A percentile compares a stretch with the other conserved stretches of the same genome.
These are phyloP conservation scores for Triplophysa yarkandensis DNA, from an alignment of 2,797 vertebrate genomes.

Conservation along the genomic window DNA sequence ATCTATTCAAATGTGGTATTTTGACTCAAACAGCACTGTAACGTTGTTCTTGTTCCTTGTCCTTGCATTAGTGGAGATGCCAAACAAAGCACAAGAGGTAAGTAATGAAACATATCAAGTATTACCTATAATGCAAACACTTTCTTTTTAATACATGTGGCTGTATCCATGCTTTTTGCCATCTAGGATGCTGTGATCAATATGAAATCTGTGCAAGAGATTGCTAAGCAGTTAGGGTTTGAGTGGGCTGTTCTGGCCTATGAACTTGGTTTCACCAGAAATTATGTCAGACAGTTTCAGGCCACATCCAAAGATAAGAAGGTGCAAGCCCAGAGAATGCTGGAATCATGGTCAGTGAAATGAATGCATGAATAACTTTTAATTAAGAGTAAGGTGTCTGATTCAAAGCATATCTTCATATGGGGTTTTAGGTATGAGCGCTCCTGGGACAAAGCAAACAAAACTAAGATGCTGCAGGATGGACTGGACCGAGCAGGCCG, in stretches of 20 bases:
- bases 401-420: not conserved
- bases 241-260: constrained; percentile 79
- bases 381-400: not conserved
- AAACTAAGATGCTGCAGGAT: constrained; percentile 76
- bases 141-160: not conserved
- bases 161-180: constrained; percentile 7
- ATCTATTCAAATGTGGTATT: not conserved
- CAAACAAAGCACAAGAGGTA: constrained; percentile 82
- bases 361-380: not conserved
- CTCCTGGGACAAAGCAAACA: constrained; percentile 73
- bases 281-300: constrained; percentile 75
- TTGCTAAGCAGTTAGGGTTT: constrained; percentile 77
- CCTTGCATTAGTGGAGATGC: constrained; percentile 66
- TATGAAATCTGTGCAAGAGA: constrained; percentile 77
- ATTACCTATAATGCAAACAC: not conserved
- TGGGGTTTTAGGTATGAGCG: constrained; percentile 64
- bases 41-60: constrained; percentile 6
- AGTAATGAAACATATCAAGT: constrained; percentile 42
- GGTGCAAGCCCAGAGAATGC: constrained; percentile 75
- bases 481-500: constrained; percentile 72
- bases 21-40: not conserved
- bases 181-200: constrained; percentile 83
- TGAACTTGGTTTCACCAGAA: constrained; percentile 78
- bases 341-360: constrained; percentile 76
- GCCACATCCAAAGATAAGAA: constrained; percentile 72